A percentile compares a stretch with the other conserved stretches of the same genome.
These are phyloP conservation scores for Uropetala carovei DNA, from an alignment of 2,888 invertebrate genomes.

Conservation along the genomic window DNA sequence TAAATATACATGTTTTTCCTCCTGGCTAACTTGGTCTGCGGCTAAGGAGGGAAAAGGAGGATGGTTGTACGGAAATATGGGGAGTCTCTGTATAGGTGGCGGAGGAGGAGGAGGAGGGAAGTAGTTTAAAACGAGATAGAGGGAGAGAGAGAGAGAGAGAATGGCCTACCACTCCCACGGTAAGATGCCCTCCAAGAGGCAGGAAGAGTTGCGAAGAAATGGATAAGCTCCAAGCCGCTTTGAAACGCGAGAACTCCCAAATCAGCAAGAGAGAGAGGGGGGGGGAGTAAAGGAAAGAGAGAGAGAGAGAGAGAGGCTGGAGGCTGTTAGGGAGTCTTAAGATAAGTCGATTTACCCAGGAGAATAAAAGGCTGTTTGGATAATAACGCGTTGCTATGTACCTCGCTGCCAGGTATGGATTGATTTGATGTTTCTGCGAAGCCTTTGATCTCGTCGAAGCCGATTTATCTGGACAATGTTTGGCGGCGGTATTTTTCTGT, in stretches of 20 bases:
- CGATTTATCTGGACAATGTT: no score
- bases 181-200: not conserved
- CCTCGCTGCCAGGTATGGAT: no score
- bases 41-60: not conserved
- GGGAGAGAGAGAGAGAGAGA: not conserved
- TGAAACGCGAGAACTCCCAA: constrained; percentile 46
- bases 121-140: not conserved
- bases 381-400: no score
- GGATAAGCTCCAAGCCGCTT: constrained; percentile 47
- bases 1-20: constrained; percentile 63
- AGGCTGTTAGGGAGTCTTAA: not conserved
- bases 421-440: no score
- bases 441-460: no score
- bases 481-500: no score
- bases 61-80: not conserved
- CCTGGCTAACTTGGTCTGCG: constrained; percentile 12
- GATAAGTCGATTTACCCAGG: not conserved
- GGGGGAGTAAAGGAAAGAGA: not conserved
- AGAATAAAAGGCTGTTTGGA: not conserved
- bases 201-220: constrained; percentile 43
- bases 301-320: not conserved
- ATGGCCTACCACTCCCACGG: not conserved
- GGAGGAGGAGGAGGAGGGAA: not conserved
- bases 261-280: not conserved
- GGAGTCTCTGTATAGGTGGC: not conserved